These are phyloP conservation scores for Chalcis sispes DNA, from an alignment of 2,888 invertebrate genomes.

Conservation along the genomic window DNA sequence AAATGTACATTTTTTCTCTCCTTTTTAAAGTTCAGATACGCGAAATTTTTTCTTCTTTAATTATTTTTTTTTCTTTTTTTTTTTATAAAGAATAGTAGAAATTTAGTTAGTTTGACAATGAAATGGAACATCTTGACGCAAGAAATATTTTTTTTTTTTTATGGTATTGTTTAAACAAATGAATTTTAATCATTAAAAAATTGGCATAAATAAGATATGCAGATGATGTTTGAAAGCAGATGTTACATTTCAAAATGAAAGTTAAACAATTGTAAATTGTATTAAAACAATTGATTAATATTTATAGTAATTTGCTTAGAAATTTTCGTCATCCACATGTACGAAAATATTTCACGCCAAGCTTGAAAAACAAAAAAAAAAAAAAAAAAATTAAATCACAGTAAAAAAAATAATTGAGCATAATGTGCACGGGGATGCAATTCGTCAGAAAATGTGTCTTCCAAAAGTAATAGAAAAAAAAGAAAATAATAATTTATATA, in stretches of 20 bases:
- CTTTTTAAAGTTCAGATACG: constrained; percentile 24
- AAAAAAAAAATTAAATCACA: constrained; percentile 37
- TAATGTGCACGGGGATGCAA: constrained; percentile 53
- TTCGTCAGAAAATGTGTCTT: constrained; percentile 90
- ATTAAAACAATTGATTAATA: too few relatives aligned
- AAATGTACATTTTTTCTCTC: constrained; percentile 50
- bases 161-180: too few relatives aligned
- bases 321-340: constrained; percentile 74
- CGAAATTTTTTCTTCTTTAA: background rate
- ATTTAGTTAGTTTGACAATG: constrained; percentile 10
- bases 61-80: background rate
- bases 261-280: too few relatives aligned
- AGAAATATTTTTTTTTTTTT: too few relatives aligned
- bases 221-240: too few relatives aligned
- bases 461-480: constrained; percentile 76
- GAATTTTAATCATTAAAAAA: too few relatives aligned
- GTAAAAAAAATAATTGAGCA: constrained; percentile 38
- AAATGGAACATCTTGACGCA: background rate
- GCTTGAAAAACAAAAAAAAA: background rate
- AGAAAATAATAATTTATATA: constrained; percentile 19
- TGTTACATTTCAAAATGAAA: too few relatives aligned
- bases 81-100: constrained; percentile 7
- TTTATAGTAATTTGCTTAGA: too few relatives aligned
- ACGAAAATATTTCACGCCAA: constrained; percentile 55
- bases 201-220: too few relatives aligned